A percentile compares a stretch with the other conserved stretches of the same genome.
These are phyloP conservation scores for Micrasema longulum DNA, from an alignment of 1,140 invertebrate genomes.

Conservation along the genomic window DNA sequence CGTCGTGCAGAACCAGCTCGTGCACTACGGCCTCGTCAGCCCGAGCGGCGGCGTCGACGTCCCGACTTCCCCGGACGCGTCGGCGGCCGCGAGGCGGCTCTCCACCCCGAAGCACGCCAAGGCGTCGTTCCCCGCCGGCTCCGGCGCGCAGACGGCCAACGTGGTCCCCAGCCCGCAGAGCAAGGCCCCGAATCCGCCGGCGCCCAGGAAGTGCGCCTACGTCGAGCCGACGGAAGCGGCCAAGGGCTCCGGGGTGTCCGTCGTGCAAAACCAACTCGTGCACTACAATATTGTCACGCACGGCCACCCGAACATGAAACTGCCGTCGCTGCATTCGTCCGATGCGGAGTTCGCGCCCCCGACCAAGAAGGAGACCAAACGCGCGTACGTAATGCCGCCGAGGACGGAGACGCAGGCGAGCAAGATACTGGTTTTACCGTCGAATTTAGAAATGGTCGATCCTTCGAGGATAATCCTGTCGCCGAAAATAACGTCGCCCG, in stretches of 20 bases:
- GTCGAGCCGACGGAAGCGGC: neutral
- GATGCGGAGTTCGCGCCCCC: no score
- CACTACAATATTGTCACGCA: slow-evolving; percentile 16
- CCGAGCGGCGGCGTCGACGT: no score
- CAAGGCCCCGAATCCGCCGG: neutral
- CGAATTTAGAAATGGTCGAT: slow-evolving; percentile 3
- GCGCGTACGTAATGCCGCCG: neutral
- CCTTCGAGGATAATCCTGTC: neutral
- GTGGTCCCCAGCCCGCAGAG: neutral
- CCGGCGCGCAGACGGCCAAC: neutral
- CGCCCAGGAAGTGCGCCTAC: no score
- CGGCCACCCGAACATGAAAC: neutral
- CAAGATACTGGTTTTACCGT: neutral
- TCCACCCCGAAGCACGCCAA: neutral
- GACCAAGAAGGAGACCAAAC: neutral
- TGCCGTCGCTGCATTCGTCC: neutral
- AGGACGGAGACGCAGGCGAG: no score
- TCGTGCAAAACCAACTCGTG: slow-evolving; percentile 14
- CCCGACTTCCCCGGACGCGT: neutral
- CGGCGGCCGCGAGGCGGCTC: neutral
- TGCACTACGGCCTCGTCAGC: neutral
- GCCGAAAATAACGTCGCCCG: no score
- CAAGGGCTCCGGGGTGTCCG: neutral
- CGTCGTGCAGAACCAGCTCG: neutral
- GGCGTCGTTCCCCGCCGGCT: neutral